These are phyloP conservation scores for Bemisia tabaci DNA, from an alignment of 1,140 invertebrate species.

Conservation along the genomic window DNA sequence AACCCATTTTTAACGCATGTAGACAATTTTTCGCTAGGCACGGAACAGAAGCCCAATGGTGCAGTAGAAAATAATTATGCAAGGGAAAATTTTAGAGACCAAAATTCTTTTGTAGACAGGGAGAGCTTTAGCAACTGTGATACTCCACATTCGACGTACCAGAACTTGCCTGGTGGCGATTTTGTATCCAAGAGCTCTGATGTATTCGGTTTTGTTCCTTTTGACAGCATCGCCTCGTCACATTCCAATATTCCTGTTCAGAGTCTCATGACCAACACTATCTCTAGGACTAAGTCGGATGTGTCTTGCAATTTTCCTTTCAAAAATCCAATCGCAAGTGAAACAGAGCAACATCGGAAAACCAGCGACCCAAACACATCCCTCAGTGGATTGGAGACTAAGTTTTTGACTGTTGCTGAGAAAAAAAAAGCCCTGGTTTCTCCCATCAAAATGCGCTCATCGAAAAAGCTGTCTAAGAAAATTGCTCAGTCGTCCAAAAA, in stretches of 20 bases:
- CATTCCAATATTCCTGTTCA: slow-evolving; percentile 9
- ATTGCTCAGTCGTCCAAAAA: slow-evolving; percentile 9
- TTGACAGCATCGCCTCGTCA: slow-evolving; percentile 34
- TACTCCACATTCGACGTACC: slow-evolving; percentile 14
- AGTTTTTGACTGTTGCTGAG: too few species aligned
- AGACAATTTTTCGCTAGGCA: too few species aligned
- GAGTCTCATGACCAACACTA: slow-evolving; percentile 11
- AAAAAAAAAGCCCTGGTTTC: slow-evolving; percentile 21
- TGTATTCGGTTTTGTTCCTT: slow-evolving; percentile 46
- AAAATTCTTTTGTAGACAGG: slow-evolving; percentile 11
- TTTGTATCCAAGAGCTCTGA: slow-evolving; percentile 29
- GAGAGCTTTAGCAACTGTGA: slow-evolving; percentile 16
- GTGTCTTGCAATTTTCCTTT: slow-evolving; percentile 18
- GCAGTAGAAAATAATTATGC: too few species aligned
- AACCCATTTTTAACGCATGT: background rate
- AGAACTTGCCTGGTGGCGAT: too few species aligned
- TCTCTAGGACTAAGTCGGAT: slow-evolving; percentile 12
- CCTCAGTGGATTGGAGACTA: too few species aligned
- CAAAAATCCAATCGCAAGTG: too few species aligned
- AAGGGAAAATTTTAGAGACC: too few species aligned
- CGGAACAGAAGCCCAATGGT: too few species aligned
- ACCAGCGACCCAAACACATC: too few species aligned
- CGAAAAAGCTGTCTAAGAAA: slow-evolving; percentile 23
- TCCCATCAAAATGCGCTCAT: slow-evolving; percentile 22
- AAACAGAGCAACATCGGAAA: too few species aligned